Percentiles rank a stretch among this genome's conserved stretches.
These are phyloP conservation scores for Latheticus oryzae DNA, from an alignment of 2,888 invertebrate species.

Conservation along the genomic window DNA sequence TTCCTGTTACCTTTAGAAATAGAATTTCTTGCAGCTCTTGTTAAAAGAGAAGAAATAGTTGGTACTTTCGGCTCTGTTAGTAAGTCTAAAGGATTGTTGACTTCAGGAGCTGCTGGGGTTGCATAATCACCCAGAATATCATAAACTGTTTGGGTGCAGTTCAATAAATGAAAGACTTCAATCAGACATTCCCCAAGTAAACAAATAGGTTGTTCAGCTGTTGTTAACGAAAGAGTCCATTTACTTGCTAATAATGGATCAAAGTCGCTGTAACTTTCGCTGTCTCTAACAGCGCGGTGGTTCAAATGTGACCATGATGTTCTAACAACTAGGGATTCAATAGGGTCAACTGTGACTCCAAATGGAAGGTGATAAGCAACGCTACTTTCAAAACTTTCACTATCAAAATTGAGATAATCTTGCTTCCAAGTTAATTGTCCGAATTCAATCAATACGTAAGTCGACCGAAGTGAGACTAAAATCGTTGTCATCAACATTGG, in stretches of 20 bases:
- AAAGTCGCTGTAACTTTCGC: constrained; percentile 87
- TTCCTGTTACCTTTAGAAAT: constrained; percentile 61
- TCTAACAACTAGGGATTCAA: constrained; percentile 80
- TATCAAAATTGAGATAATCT: constrained; percentile 69
- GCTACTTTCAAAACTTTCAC: constrained; percentile 68
- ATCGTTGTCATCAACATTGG: constrained; percentile 73
- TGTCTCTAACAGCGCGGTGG: constrained; percentile 89
- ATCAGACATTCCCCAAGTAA: constrained; percentile 81
- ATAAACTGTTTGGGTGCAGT: constrained; percentile 65
- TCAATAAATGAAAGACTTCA: constrained; percentile 77
- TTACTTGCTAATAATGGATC: constrained; percentile 84
- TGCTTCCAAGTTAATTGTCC: constrained; percentile 73
- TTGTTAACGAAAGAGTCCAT: constrained; percentile 79
- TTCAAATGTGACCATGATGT: constrained; percentile 89
- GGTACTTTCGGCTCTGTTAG: constrained; percentile 83
- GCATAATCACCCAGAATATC: constrained; percentile 71
- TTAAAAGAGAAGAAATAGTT: constrained; percentile 71
- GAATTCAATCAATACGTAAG: constrained; percentile 71
- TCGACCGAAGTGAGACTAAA: constrained; percentile 79
- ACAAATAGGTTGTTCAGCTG: constrained; percentile 78
- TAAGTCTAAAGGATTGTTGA: constrained; percentile 73
- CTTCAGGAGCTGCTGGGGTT: constrained; percentile 55
- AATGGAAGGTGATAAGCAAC: constrained; percentile 78
- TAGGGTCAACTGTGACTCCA: constrained; percentile 85
- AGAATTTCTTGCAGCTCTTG: constrained; percentile 68